Base-by-base conservation (phyloP, 2,888 invertebrate genomes). In the Oscheius sp. region DNA sequence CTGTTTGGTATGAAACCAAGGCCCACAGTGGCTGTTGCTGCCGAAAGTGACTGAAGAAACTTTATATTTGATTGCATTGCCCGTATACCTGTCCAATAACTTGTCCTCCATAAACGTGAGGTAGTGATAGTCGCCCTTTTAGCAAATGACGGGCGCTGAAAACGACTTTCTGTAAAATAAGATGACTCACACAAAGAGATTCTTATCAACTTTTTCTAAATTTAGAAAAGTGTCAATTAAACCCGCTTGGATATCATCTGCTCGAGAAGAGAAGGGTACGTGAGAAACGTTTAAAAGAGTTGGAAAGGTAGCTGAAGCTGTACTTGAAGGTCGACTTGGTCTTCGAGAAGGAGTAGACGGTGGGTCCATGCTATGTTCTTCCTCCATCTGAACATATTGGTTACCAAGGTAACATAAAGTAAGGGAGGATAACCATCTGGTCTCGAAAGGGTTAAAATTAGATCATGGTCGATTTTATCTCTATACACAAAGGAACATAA, bases 1-100 rank as follows among this genome's bases (percentile, higher is more conserved):
- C 87, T 87, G 77, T 88, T 87, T 1, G 86, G 83, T 66, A 86
- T 83, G 51, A 86, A 85, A 36, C 83, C 82, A 24, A 77, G 71
- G 2, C 82, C 82, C 3, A 87, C 86, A n/a, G 88, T 88, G 26
- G 85, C 82, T 17, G 82, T 80, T 17, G 87, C 87, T 2, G 88
- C 87, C 14, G 85, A 85, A 49, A 88, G 72, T 3, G 87, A 86
- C 71, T 87, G 87, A 17, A 47, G 22, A 8, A 17, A n/a, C n/a
- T 36, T 9, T 8, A 36, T 36, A 9, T 36, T 36, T 36, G 36
- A 9, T 36, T 14, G 8, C 36, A 8, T 9, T 4, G 30, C 24
- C 9, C 20, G 12, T n/a, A 12, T 51, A 64, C 64, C 64, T 73
- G 73, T 49, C 72, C 74, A 41, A 77, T 77, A 20, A 88, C 86